phyloP scores from a whole-genome alignment of 2,888 invertebrate species.

The Caenorhabditis macrosperma region DNA sequence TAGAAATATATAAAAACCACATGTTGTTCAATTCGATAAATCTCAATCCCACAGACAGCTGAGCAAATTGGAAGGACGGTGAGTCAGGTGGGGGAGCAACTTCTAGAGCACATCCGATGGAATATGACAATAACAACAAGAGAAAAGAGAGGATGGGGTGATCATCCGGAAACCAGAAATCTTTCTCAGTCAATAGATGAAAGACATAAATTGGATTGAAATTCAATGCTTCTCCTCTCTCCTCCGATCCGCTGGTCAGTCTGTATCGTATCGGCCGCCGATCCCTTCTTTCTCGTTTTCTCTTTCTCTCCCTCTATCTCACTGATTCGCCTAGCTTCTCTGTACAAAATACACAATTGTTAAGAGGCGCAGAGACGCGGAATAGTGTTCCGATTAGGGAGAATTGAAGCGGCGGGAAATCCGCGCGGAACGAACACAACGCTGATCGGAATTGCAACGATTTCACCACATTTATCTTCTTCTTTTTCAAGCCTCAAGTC shows the following conservation, averaged over 20 bases:
- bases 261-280: not conserved
- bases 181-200: conserved; percentile 20
- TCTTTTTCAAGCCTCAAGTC: too few relatives aligned
- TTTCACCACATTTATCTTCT: too few relatives aligned
- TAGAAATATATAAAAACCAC: conserved; percentile 21
- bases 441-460: not conserved
- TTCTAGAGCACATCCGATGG: too few relatives aligned
- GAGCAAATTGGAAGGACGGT: not conserved
- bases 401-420: not conserved
- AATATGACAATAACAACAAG: not conserved
- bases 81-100: too few relatives aligned
- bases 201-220: conserved; percentile 37
- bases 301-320: conserved; percentile 16
- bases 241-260: conserved; percentile 13
- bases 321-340: not conserved
- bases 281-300: not conserved
- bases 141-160: not conserved
- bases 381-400: not conserved
- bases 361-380: conserved; percentile 3
- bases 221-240: conserved; percentile 40
- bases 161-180: not conserved
- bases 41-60: conserved; percentile 5
- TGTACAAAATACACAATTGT: not conserved
- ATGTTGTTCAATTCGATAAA: conserved; percentile 16
- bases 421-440: not conserved